phyloP scores from a whole-genome alignment of 1,140 invertebrate species.

The Drepana arcuata region DNA sequence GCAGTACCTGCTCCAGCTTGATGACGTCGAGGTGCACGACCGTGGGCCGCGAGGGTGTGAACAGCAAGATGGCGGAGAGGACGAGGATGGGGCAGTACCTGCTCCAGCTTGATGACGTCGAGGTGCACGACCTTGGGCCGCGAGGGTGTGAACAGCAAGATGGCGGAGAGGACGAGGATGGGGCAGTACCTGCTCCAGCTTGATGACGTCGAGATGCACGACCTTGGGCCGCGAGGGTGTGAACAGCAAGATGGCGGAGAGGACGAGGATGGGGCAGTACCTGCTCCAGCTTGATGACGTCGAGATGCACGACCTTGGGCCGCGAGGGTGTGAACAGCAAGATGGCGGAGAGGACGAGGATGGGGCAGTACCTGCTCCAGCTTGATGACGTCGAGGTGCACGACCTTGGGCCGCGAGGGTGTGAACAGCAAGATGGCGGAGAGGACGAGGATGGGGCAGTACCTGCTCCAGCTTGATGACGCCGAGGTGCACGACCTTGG shows the following conservation, averaged over 20 bases:
- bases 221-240: constrained; percentile 85
- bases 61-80: constrained; percentile 90
- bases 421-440: constrained; percentile 92
- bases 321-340: constrained; percentile 89
- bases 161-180: constrained; percentile 91
- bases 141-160: constrained; percentile 89
- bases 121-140: constrained; percentile 85
- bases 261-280: constrained; percentile 89
- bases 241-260: constrained; percentile 92
- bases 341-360: constrained; percentile 92
- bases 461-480: background rate
- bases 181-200: constrained; percentile 91
- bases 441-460: constrained; percentile 90
- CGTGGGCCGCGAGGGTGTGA: constrained; percentile 85
- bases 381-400: constrained; percentile 88
- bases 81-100: constrained; percentile 92
- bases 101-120: constrained; percentile 89
- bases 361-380: constrained; percentile 91
- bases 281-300: constrained; percentile 91
- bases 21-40: constrained; percentile 89
- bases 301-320: constrained; percentile 84
- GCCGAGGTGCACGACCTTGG: constrained; percentile 72
- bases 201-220: constrained; percentile 87
- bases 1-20: constrained; percentile 88
- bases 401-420: constrained; percentile 83